Base-by-base conservation (phyloP, 2,797 vertebrate genomes). In the Arrhamphus sclerolepis region DNA sequence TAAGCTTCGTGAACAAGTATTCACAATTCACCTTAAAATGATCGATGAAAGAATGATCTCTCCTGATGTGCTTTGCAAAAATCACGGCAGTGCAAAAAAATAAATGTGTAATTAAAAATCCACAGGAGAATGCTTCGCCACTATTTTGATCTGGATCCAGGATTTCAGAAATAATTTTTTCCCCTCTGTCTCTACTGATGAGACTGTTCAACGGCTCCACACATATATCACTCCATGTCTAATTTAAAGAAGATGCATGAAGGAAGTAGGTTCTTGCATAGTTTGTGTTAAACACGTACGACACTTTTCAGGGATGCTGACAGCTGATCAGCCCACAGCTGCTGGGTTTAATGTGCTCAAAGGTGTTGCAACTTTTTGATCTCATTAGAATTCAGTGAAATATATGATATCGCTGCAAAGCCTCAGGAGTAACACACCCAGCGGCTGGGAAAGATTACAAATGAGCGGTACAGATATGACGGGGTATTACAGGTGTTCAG, bases 361-460 rank as follows among this genome's bases (percentile, higher is more conserved):
- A 40, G 57, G 17, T 38, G 47, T 61, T 56, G 42, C 41, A 29
- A n/a, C 20, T 59, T 46, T 83, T 65, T 82, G 60, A 83, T 78
- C 52, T 66, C n/a, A 52, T 3, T 56, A 19, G 34, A 56, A 66
- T 46, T 50, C 11, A 48, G 1, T 22, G 29, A 57, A 54, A 69
- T 54, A 39, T 46, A 19, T 70, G 68, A 52, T 29, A 34, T 48
- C 39, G 59, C 39, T 13, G 51, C 50, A 66, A 73, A 69, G 54
- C 47, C 38, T 43, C 17, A 5, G 7, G 22, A 58, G 24, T 19
- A 55, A 58, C 26, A 66, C 42, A 64, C 53, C 52, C 20, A 28
- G 46, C 56, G 55, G 56, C 7, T 44, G 24, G 1, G 6, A 38
- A 5, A 66, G 26, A 70, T 54, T 46, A 48, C 26, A 70, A 54